Percentiles rank a stretch among this genome's conserved stretches.
Evolutionary conservation across 1,140 invertebrate species (phyloP).

Genomic region (Kradibia gibbosae): DNA sequence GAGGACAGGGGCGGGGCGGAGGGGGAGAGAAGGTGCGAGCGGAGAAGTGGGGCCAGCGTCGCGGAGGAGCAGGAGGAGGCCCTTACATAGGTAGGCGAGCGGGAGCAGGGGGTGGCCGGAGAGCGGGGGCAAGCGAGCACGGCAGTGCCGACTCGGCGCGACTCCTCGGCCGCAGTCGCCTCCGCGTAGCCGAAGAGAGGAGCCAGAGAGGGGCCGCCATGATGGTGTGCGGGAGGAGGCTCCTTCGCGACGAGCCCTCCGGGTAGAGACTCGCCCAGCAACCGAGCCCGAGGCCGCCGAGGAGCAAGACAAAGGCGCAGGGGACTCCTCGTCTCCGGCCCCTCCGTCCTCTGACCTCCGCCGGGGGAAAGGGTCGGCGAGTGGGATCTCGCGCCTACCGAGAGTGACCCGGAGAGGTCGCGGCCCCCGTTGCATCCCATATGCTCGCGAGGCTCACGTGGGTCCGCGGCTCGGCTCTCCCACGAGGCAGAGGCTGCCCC

Average conservation of each 20-base stretch:
- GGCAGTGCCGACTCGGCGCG: neutral
- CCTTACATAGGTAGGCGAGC: constrained; percentile 50
- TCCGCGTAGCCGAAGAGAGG: constrained; percentile 8
- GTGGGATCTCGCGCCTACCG: too few relatives aligned
- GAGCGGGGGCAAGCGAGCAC: neutral
- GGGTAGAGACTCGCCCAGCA: too few relatives aligned
- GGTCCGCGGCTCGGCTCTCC: neutral
- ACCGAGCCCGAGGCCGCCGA: too few relatives aligned
- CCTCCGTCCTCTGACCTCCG: too few relatives aligned
- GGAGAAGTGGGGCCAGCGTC: constrained; percentile 22
- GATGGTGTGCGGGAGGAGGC: constrained; percentile 3
- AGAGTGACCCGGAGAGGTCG: neutral
- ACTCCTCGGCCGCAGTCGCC: neutral
- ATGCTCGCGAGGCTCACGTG: neutral
- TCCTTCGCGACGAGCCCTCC: neutral
- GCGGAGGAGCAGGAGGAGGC: constrained; percentile 49
- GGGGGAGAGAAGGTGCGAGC: constrained; percentile 47
- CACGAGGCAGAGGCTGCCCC: too few relatives aligned
- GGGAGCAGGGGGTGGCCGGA: constrained; percentile 41
- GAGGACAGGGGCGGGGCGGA: constrained; percentile 14
- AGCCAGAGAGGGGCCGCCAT: constrained; percentile 11
- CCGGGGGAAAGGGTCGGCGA: neutral
- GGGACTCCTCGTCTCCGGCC: too few relatives aligned
- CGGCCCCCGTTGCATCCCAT: neutral
- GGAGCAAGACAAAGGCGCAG: too few relatives aligned